phyloP scores from a whole-genome alignment of 1,140 invertebrate genomes.

The Dolichoris vasculosae region DNA sequence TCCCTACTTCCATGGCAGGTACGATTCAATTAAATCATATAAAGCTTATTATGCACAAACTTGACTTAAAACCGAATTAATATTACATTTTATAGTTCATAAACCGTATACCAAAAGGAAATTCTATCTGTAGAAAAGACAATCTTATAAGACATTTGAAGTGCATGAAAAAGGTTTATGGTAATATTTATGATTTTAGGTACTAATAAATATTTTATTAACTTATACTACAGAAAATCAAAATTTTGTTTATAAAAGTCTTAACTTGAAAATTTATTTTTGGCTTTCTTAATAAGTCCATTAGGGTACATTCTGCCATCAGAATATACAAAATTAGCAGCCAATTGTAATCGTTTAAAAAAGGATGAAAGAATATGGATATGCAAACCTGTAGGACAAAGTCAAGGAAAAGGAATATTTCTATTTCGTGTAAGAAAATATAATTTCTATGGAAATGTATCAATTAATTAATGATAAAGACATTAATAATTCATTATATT shows the following conservation, averaged over 20 bases:
- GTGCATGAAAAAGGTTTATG: slow-evolving; percentile 88
- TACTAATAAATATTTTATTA: slow-evolving; percentile 64
- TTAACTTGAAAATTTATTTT: slow-evolving; percentile 11
- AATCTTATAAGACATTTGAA: slow-evolving; percentile 84
- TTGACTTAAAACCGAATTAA: neutral
- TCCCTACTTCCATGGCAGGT: slow-evolving; percentile 85
- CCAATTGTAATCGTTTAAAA: slow-evolving; percentile 79
- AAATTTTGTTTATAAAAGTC: neutral
- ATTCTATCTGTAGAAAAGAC: slow-evolving; percentile 88
- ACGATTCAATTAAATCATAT: slow-evolving; percentile 3
- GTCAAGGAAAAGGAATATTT: slow-evolving; percentile 88
- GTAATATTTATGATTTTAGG: slow-evolving; percentile 89
- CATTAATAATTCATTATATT: neutral
- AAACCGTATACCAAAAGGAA: slow-evolving; percentile 89
- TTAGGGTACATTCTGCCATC: slow-evolving; percentile 86
- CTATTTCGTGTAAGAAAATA: slow-evolving; percentile 81
- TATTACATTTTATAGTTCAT: slow-evolving; percentile 78
- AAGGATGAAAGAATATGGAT: slow-evolving; percentile 82
- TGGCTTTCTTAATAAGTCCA: slow-evolving; percentile 75
- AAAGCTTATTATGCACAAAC: slow-evolving; percentile 8
- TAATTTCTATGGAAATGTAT: neutral
- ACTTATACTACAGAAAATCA: neutral
- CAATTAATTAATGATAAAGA: neutral
- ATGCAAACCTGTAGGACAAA: slow-evolving; percentile 89
- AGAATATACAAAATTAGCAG: slow-evolving; percentile 88